Evolutionary conservation across 92 coral and sea anemone species (phyloP).

Genomic region (Actinostola sp.): DNA sequence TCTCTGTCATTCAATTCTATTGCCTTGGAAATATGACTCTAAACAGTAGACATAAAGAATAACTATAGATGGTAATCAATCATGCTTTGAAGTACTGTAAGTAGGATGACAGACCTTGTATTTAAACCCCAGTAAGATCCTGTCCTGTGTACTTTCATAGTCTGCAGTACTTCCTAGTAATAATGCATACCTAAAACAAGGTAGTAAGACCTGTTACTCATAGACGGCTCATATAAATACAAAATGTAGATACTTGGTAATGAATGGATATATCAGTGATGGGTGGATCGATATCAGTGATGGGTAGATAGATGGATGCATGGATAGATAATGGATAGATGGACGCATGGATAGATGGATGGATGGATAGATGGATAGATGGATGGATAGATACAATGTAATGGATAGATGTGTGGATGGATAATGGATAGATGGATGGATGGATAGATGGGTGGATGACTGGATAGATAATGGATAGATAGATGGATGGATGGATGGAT

Average conservation of each 20-base stretch:
- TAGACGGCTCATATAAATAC: not conserved
- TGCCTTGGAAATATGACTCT: conserved; percentile 82
- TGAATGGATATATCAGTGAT: too few relatives aligned
- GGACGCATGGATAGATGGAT: too few relatives aligned
- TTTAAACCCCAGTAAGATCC: conserved; percentile 71
- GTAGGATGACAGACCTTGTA: conserved; percentile 65
- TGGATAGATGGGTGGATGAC: conserved; percentile 1
- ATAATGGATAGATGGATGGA: too few relatives aligned
- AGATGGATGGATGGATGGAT: too few relatives aligned
- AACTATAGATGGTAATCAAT: not conserved
- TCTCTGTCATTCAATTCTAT: conserved; percentile 80
- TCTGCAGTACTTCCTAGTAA: conserved; percentile 82
- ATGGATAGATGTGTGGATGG: not conserved
- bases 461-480: too few relatives aligned
- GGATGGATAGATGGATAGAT: too few relatives aligned
- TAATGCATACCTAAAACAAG: conserved; percentile 74
- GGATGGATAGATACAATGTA: not conserved
- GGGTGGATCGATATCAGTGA: too few relatives aligned
- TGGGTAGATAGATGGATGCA: too few relatives aligned
- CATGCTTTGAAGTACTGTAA: not conserved
- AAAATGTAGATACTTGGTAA: too few relatives aligned
- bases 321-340: too few relatives aligned
- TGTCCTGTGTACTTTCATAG: conserved; percentile 73
- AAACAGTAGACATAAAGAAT: not conserved
- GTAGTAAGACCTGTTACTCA: too few relatives aligned